phyloP scores from a whole-genome alignment of 2,888 invertebrate genomes.

The Aphodius sticticus region DNA sequence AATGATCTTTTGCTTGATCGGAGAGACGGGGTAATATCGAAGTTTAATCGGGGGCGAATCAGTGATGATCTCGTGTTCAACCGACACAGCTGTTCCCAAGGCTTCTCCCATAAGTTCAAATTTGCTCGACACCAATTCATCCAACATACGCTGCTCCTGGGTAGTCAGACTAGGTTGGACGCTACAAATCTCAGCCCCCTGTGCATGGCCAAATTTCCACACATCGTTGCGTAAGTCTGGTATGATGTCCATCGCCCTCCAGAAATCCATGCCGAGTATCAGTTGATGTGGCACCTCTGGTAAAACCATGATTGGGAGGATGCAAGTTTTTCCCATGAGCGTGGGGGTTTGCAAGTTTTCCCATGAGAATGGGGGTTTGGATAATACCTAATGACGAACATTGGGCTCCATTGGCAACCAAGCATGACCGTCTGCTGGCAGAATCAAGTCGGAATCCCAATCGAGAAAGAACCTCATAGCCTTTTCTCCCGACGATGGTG shows the following conservation, averaged over 20 bases:
- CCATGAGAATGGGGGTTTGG: constrained; percentile 30
- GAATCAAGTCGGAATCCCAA: constrained; percentile 26
- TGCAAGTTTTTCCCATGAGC: constrained; percentile 25
- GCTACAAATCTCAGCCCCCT: neutral
- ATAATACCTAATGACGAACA: constrained; percentile 32
- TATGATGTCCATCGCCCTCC: constrained; percentile 32
- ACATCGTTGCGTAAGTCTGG: constrained; percentile 30
- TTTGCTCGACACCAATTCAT: constrained; percentile 1
- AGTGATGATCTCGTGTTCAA: constrained; percentile 25
- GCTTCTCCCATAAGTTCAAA: neutral
- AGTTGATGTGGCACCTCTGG: constrained; percentile 33
- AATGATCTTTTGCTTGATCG: constrained; percentile 40
- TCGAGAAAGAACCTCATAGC: constrained; percentile 28
- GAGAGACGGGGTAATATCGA: constrained; percentile 41
- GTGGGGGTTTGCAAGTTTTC: constrained; percentile 27
- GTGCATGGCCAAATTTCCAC: constrained; percentile 28
- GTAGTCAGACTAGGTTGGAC: neutral
- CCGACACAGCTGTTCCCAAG: constrained; percentile 30
- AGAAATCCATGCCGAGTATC: constrained; percentile 40
- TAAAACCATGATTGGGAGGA: constrained; percentile 36
- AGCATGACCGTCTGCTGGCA: neutral
- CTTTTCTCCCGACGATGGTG: constrained; percentile 33
- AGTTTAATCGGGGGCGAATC: constrained; percentile 40
- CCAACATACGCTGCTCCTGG: constrained; percentile 5
- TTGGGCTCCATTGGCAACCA: constrained; percentile 36